Percentiles rank a stretch among this genome's conserved stretches.
Conservation (phyloP, 92 coral and sea anemone genomes). For the Nematostella vectensis region DNA sequence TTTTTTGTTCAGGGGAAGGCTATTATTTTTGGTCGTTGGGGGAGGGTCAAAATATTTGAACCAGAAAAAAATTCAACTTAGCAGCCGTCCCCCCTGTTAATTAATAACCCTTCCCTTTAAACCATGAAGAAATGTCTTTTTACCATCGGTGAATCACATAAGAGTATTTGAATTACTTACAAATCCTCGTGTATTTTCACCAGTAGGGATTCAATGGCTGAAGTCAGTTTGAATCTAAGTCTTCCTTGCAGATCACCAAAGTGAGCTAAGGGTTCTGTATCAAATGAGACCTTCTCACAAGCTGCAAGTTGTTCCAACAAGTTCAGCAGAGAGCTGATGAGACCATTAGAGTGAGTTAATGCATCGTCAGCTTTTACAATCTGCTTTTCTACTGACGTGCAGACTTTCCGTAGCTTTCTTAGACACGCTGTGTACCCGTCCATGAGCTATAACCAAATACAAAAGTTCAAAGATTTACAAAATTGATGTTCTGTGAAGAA, state of each 20-base stretch:
- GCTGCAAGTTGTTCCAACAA: conserved; percentile 56
- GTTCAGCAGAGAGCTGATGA: conserved; percentile 35
- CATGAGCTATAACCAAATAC: no score
- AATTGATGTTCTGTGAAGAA: no score
- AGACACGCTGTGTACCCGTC: conserved; percentile 35
- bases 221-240: conserved; percentile 43
- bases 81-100: no score
- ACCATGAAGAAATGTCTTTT: no score
- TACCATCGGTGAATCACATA: no score
- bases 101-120: no score
- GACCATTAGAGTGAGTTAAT: conserved; percentile 21
- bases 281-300: conserved; percentile 46
- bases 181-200: conserved; percentile 39
- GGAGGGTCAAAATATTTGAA: no score
- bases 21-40: no score
- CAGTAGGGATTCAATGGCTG: conserved; percentile 46
- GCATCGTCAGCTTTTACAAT: conserved; percentile 35
- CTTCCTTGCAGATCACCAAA: conserved; percentile 39
- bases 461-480: no score
- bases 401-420: conserved; percentile 51
- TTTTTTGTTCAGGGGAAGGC: no score
- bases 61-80: no score
- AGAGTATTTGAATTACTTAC: no score
- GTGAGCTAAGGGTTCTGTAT: conserved; percentile 41
- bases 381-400: conserved; percentile 28